These are phyloP conservation scores for Lampropteryx suffumata DNA, from an alignment of 2,888 invertebrate genomes.

Conservation along the genomic window DNA sequence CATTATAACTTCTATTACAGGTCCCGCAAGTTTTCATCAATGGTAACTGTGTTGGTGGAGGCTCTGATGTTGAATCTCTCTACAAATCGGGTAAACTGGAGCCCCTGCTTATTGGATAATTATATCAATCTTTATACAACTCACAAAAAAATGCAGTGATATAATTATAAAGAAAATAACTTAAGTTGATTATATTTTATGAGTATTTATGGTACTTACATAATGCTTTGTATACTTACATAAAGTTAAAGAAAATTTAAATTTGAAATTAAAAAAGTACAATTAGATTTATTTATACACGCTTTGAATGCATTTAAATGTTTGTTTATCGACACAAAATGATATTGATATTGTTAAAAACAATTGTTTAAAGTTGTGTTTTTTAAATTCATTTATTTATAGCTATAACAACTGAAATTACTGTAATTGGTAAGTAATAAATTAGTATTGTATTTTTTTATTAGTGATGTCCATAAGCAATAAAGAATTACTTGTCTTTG, in stretches of 20 bases:
- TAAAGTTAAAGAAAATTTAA: constrained; percentile 15
- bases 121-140: neutral
- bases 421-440: no score
- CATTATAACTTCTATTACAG: constrained; percentile 84
- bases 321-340: no score
- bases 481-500: neutral
- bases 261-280: constrained; percentile 28
- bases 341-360: no score
- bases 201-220: neutral
- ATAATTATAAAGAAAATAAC: no score
- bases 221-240: constrained; percentile 6
- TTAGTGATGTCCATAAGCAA: neutral
- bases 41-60: constrained; percentile 95
- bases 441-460: no score
- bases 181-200: no score
- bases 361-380: neutral
- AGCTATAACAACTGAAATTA: neutral
- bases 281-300: constrained; percentile 15
- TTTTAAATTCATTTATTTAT: neutral
- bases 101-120: constrained; percentile 76
- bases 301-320: neutral
- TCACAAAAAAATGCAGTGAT: neutral
- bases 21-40: constrained; percentile 97
- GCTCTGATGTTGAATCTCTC: constrained; percentile 92
- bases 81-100: constrained; percentile 87